Conservation (phyloP, 1,140 invertebrate species). For the Eubasilissa regina region DNA sequence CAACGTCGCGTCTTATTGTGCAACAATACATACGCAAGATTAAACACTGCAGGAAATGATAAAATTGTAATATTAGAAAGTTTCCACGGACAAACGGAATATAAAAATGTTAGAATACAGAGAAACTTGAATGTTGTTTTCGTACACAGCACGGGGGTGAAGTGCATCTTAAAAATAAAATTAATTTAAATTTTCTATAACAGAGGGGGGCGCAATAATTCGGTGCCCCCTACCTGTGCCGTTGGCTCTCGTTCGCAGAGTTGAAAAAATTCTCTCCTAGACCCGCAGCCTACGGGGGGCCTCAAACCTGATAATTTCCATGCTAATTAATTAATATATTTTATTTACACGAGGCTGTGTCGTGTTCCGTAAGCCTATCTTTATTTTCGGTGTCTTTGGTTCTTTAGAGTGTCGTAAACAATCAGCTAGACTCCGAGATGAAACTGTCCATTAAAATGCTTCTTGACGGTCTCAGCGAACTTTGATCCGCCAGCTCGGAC, state of each 20-base stretch:
- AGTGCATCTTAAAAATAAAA: neutral
- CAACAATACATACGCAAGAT: too few species aligned
- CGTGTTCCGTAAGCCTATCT: neutral
- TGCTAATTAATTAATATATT: conserved; percentile 44
- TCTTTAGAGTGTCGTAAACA: conserved; percentile 7
- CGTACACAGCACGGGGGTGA: too few species aligned
- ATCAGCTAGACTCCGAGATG: neutral
- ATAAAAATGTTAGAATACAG: too few species aligned
- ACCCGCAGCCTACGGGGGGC: conserved; percentile 5
- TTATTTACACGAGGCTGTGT: conserved; percentile 17
- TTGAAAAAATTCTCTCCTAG: conserved; percentile 19
- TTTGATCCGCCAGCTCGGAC: neutral
- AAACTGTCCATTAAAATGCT: conserved; percentile 10
- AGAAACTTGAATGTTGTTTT: too few species aligned
- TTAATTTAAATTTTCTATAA: neutral
- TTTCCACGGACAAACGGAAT: too few species aligned
- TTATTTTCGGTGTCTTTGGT: conserved; percentile 11
- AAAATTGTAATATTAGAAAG: too few species aligned
- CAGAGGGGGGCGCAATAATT: conserved; percentile 7
- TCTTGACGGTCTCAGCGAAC: neutral
- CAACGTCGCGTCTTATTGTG: too few species aligned
- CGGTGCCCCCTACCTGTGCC: conserved; percentile 7
- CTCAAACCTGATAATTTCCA: conserved; percentile 20
- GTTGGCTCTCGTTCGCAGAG: neutral
- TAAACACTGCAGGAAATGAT: too few species aligned